Evolutionary conservation across 2,113 vertebrate species (phyloP), one percentile per base, ranked within the genome.

Genomic region (Otis tarda): DNA sequence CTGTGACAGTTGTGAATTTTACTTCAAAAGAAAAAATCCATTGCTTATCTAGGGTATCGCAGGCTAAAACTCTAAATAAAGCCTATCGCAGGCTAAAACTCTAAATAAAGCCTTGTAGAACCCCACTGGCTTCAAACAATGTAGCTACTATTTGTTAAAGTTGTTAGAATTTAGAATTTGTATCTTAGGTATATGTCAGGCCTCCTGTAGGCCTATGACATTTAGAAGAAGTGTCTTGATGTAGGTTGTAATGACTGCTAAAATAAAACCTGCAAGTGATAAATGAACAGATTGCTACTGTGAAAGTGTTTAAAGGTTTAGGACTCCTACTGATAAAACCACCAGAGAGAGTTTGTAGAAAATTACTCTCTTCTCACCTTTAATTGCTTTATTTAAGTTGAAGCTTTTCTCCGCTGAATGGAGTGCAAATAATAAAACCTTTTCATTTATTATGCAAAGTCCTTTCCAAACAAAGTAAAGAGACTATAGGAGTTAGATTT

Each of bases 301-400:
- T 49, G 73, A 94, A 95, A 76, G 57, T 71, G 39, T 95, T 93
- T 97, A 96, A 97, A 96, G 57, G 85, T 95, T 96, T 95, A 94
- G 92, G 71, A 96, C 78, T 96, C 87, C 94, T 89, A 45, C 65
- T 92, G 93, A 94, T 95, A 91, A 96, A 97, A 90, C 19, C 79
- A 81, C 85, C 78, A 83, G 90, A 81, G 84, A 95, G 83, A 94
- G 71, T 88, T 95, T 88, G 67, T 86, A 93, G 94, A 96, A 95
- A 97, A 97, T 95, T 93, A 74, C 75, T 91, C 92, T 92, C 55
- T 92, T 97, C 93, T 97, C 80, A 95, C 91, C 91, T 97, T 96
- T 97, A 97, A 97, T 97, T 97, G 49, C 63, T 81, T 97, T 97
- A 95, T 94, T 97, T 97, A 97, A 96, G 87, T 94, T 87, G 87